Evolutionary conservation across 2,888 invertebrate genomes (phyloP), one percentile per base, ranked within the genome.

Genomic region (Herminia tarsipennalis): DNA sequence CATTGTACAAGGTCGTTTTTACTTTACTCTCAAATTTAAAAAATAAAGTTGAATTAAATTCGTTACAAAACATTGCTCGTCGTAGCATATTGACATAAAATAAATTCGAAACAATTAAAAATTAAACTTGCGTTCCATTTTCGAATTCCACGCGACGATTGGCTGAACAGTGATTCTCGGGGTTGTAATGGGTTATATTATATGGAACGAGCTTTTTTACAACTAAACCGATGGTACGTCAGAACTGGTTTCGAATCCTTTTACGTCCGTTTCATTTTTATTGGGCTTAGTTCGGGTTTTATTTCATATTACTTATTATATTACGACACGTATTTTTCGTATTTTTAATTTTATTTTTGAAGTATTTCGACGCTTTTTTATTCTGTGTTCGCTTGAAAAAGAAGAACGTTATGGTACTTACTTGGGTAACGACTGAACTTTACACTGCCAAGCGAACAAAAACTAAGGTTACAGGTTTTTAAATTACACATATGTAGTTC

Each of bases 181-280:
- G 84, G 82, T 83, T 82, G 88, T 88, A 88, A 88, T 88, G 86
- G 88, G 85, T 81, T 88, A 89, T 90, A 87, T 87, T 88, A 86
- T 87, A 86, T 83, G 86, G 83, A 89, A 90, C 86, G 86, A 78
- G 82, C 79, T 77, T 88, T 88, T 90, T 90, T 88, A 90, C 85
- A 88, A 82, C 88, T 88, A 86, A 84, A 85, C 81, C 82, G 81
- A 87, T 83, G 81, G 80, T 78, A 80, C 78, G 76, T 66, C 79
- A 81, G 74, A 86, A 88, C 90, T 67, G 88, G 89, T 89, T 87
- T 73, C 69, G 72, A 81, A 81, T 81, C 83, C 79, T 82, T 86
- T 83, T 78, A 82, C 70, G 81, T 76, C 76, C 75, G 77, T 84
- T 82, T 81, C 78, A 78, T 84, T 86, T 75, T 86, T 86, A 86